These are phyloP conservation scores for Podilymbus podiceps DNA, from an alignment of 2,113 vertebrate species.

Conservation along the genomic window DNA sequence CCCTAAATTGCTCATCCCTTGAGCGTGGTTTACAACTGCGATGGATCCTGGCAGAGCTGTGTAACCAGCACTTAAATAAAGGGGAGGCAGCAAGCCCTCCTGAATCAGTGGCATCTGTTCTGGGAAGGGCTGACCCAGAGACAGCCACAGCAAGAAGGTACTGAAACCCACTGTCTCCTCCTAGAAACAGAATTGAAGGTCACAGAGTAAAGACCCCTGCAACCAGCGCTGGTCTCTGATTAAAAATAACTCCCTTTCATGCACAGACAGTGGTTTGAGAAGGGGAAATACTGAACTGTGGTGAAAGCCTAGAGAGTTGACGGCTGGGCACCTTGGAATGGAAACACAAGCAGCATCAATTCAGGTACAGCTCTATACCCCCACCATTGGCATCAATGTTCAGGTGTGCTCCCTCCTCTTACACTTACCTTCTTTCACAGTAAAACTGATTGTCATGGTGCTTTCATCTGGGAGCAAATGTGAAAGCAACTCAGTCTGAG, in stretches of 20 bases:
- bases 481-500: background rate
- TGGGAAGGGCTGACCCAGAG: constrained; percentile 53
- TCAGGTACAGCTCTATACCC: background rate
- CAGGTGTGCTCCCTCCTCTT: background rate
- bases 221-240: constrained; percentile 43
- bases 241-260: constrained; percentile 66
- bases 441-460: background rate
- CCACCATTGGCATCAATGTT: background rate
- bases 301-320: constrained; percentile 17
- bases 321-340: background rate
- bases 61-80: constrained; percentile 72
- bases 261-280: constrained; percentile 41
- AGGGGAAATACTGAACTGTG: background rate
- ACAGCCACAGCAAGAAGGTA: constrained; percentile 69
- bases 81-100: constrained; percentile 54
- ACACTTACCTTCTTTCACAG: background rate
- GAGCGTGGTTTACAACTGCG: constrained; percentile 46
- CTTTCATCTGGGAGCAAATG: background rate
- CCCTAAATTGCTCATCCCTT: constrained; percentile 60
- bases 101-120: constrained; percentile 59
- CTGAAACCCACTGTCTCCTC: constrained; percentile 75
- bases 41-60: background rate
- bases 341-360: background rate
- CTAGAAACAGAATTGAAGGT: constrained; percentile 57
- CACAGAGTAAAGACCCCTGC: constrained; percentile 62